Evolutionary conservation across 2,797 vertebrate species (phyloP).

Genomic region (Spinus pinus): DNA sequence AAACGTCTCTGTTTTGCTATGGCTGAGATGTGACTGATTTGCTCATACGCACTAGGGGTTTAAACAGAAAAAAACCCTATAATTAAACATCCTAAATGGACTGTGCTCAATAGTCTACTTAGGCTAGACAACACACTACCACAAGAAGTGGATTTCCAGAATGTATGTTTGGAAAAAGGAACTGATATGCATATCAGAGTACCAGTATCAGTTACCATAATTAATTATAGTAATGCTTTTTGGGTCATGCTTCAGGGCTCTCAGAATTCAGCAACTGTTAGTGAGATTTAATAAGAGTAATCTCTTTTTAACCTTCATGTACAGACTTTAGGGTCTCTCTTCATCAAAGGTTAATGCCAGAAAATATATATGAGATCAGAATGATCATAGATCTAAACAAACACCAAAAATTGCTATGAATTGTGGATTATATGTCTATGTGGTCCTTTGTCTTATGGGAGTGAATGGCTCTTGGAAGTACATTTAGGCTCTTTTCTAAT

Average conservation of each 20-base stretch:
- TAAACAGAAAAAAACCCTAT: background rate
- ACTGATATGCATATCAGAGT: slow-evolving; percentile 35
- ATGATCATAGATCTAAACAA: background rate
- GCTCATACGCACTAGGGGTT: background rate
- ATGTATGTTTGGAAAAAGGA: slow-evolving; percentile 2
- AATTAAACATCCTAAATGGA: background rate
- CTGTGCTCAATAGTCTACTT: background rate
- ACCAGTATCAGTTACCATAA: background rate
- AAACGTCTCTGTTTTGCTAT: background rate
- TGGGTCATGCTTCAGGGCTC: slow-evolving; percentile 38
- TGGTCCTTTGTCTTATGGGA: background rate
- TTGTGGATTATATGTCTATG: rapidly evolving
- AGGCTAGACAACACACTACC: background rate
- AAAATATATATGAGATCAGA: background rate
- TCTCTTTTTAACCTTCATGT: slow-evolving; percentile 24
- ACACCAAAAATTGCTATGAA: background rate
- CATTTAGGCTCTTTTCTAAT: background rate
- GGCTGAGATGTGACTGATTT: background rate
- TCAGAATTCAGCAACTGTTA: slow-evolving; percentile 33
- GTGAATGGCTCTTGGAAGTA: background rate
- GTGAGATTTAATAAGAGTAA: slow-evolving; percentile 10
- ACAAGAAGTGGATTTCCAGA: background rate
- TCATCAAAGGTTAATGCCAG: background rate
- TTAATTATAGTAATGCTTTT: slow-evolving; percentile 56
- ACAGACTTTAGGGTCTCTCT: background rate